Percentiles rank a stretch among this genome's conserved stretches.
Evolutionary conservation across 2,113 vertebrate species (phyloP).

Genomic region (Sardina pilchardus): DNA sequence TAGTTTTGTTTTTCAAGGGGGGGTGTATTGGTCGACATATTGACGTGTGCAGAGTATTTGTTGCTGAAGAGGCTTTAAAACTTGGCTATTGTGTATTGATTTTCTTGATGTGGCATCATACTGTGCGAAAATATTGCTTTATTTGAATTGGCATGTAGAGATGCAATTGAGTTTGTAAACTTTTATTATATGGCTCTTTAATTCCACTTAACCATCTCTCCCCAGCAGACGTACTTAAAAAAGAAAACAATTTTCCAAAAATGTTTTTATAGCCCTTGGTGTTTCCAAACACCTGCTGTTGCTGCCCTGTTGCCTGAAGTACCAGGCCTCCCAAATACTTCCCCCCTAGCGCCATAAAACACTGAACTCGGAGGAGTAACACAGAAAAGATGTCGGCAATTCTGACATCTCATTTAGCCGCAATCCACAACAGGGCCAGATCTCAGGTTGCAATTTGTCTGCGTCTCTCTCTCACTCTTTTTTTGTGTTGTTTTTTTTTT

Average conservation of each 20-base stretch:
- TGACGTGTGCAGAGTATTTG: not conserved
- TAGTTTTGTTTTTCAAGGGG: not conserved
- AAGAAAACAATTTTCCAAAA: not conserved
- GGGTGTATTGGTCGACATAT: not conserved
- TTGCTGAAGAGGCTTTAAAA: not conserved
- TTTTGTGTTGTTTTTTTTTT: not conserved
- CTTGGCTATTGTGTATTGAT: not conserved
- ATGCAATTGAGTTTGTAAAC: not conserved
- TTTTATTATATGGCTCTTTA: not conserved
- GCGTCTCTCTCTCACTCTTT: not conserved
- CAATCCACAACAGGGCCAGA: not conserved
- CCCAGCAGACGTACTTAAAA: not conserved
- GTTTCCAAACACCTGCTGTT: conserved; percentile 19
- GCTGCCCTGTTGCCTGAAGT: not conserved
- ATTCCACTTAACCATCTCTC: not conserved
- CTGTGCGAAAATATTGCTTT: not conserved
- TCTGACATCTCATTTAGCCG: conserved; percentile 6
- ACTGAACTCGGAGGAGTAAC: not conserved
- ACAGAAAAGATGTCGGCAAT: conserved; percentile 9
- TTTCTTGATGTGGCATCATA: not conserved
- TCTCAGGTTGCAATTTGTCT: conserved; percentile 13
- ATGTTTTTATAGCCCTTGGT: not conserved
- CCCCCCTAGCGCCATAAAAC: not conserved
- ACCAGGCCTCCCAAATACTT: not conserved
- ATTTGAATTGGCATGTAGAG: not conserved